Evolutionary conservation across 2,797 vertebrate species (phyloP).

Genomic region (Pseudotriccus pelzelni): DNA sequence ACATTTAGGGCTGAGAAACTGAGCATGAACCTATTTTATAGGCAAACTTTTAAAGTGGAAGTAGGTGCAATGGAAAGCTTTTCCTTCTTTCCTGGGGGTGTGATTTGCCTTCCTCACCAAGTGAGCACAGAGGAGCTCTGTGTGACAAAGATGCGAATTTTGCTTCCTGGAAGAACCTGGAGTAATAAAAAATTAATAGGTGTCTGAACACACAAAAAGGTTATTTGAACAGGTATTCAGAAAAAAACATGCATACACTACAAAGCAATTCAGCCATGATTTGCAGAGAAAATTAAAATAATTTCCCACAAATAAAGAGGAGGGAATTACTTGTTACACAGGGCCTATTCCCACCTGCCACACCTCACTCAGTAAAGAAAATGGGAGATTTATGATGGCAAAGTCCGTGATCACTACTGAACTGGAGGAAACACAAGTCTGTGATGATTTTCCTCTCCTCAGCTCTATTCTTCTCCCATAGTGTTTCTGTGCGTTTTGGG

Average conservation of each 20-base stretch:
- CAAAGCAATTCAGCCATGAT: background rate
- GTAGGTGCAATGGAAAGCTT: background rate
- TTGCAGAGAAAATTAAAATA: background rate
- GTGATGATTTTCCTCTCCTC: background rate
- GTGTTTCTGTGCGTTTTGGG: background rate
- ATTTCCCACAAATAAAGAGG: background rate
- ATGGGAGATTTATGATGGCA: background rate
- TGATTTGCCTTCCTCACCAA: background rate
- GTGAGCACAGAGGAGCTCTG: background rate
- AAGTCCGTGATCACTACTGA: background rate
- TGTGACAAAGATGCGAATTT: background rate
- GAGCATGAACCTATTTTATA: background rate
- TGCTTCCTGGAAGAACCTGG: background rate
- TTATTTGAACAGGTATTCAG: background rate
- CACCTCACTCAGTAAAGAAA: background rate
- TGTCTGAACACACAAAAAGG: rapidly evolving
- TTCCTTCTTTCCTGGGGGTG: background rate
- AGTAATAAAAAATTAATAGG: background rate
- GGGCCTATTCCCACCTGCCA: background rate
- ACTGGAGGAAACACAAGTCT: background rate
- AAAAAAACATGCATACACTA: too few species aligned
- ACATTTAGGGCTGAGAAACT: background rate
- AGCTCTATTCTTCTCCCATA: background rate
- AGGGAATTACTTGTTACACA: background rate
- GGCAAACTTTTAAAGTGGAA: background rate